Conservation (phyloP, 2,797 vertebrate species). For the Lophotriccus pileatus region DNA sequence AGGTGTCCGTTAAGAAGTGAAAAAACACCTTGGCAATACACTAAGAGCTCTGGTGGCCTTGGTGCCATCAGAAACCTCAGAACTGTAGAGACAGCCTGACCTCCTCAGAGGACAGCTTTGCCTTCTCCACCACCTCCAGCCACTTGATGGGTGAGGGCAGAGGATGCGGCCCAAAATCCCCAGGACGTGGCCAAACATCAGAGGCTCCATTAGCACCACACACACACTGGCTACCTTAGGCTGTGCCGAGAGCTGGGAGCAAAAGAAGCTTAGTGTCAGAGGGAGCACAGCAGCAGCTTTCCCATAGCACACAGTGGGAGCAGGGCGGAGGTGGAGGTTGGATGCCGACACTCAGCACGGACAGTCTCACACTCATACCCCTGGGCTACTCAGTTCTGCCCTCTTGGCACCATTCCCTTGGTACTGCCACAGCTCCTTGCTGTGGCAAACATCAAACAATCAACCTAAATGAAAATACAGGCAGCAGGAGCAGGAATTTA, state of each 20-base stretch:
- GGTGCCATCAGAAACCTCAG: neutral
- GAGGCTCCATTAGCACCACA: neutral
- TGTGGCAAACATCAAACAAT: neutral
- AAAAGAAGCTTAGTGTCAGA: too few relatives aligned
- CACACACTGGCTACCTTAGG: neutral
- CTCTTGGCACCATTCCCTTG: neutral
- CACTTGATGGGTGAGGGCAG: neutral
- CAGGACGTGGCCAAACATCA: rapidly evolving
- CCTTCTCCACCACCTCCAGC: neutral
- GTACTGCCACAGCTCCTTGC: neutral
- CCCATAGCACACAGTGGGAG: rapidly evolving
- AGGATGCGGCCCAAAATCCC: neutral
- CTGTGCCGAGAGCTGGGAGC: neutral
- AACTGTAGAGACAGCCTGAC: neutral
- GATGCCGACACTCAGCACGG: rapidly evolving
- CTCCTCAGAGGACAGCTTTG: neutral
- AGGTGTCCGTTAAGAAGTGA: neutral
- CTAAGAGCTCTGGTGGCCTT: neutral
- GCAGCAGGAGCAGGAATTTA: neutral
- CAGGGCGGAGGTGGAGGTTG: neutral
- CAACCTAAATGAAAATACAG: neutral
- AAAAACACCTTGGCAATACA: neutral
- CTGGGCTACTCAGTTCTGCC: neutral
- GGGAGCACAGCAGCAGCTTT: rapidly evolving
- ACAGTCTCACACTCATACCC: neutral